Conservation (phyloP, 1,140 invertebrate genomes). For the Ceratina calcarata region DNA sequence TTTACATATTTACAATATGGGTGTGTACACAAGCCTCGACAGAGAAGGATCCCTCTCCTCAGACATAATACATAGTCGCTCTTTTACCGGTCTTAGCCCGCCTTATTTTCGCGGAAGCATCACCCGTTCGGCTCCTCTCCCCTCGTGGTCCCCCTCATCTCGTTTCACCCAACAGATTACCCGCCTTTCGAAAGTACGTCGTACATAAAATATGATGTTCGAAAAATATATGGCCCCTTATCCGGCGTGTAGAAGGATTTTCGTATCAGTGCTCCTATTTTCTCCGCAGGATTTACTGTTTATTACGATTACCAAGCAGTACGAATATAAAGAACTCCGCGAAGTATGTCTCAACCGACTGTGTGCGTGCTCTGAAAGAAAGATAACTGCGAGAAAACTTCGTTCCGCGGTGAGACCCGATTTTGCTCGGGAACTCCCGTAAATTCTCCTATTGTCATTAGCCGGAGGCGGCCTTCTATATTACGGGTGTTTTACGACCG, state of each 20-base stretch:
- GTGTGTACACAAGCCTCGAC: conserved; percentile 1
- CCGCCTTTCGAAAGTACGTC: conserved; percentile 50
- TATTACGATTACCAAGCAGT: conserved; percentile 29
- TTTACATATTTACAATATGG: conserved; percentile 7
- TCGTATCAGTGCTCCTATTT: conserved; percentile 24
- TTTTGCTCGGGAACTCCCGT: not conserved
- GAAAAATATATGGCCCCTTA: conserved; percentile 35
- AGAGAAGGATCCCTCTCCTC: not conserved
- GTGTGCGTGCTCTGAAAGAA: not conserved
- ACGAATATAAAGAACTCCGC: conserved; percentile 5
- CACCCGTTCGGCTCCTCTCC: conserved; percentile 15
- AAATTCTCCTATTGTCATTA: not conserved
- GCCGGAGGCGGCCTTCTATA: not conserved
- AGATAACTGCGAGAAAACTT: not conserved
- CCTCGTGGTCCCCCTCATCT: conserved; percentile 18
- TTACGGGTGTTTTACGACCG: not conserved
- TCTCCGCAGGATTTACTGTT: conserved; percentile 36
- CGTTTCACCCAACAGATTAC: conserved; percentile 52
- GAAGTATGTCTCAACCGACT: not conserved
- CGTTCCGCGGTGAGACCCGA: too few relatives aligned
- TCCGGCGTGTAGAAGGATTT: conserved; percentile 20
- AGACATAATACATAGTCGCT: conserved; percentile 55
- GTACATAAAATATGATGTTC: conserved; percentile 49
- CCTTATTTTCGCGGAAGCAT: conserved; percentile 52
- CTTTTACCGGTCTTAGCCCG: conserved; percentile 52